Evolutionary conservation across 2,113 vertebrate genomes (phyloP).

Genomic region (Oncorhynchus nerka): DNA sequence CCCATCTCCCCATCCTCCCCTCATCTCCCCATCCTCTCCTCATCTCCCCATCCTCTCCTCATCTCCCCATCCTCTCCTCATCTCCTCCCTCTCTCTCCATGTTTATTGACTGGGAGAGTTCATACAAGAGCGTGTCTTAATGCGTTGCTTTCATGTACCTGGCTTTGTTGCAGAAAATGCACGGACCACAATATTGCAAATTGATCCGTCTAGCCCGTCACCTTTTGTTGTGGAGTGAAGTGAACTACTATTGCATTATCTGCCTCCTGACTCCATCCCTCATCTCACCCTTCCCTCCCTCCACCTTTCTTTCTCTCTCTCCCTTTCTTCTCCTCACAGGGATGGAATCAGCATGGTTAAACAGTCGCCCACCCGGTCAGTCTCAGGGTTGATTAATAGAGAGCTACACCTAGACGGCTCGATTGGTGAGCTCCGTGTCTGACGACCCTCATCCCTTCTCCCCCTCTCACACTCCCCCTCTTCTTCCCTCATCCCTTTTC

Average conservation of each 20-base stretch:
- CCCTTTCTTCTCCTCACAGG: constrained; percentile 59
- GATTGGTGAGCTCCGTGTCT: constrained; percentile 85
- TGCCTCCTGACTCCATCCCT: constrained; percentile 68
- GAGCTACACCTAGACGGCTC: constrained; percentile 73
- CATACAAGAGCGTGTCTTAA: constrained; percentile 88
- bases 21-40: too few relatives aligned
- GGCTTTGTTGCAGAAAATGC: constrained; percentile 83
- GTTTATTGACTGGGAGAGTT: constrained; percentile 67
- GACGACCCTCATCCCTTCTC: constrained; percentile 65
- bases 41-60: too few relatives aligned
- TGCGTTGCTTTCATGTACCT: constrained; percentile 91
- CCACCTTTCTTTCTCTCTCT: constrained; percentile 56
- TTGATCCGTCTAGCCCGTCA: constrained; percentile 84
- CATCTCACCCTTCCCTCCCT: constrained; percentile 43
- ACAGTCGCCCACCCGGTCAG: constrained; percentile 56
- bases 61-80: not conserved
- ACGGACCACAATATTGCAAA: constrained; percentile 90
- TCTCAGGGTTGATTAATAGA: constrained; percentile 83
- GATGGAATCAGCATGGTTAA: constrained; percentile 84
- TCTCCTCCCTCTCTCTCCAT: constrained; percentile 10
- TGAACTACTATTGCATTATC: constrained; percentile 78
- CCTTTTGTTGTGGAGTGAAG: constrained; percentile 80
- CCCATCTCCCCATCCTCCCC: constrained; percentile 3
- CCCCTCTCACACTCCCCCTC: not conserved
- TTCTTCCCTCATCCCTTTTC: not conserved